Evolutionary conservation across 2,888 invertebrate species (phyloP).

Genomic region (Lasioglossum morio): DNA sequence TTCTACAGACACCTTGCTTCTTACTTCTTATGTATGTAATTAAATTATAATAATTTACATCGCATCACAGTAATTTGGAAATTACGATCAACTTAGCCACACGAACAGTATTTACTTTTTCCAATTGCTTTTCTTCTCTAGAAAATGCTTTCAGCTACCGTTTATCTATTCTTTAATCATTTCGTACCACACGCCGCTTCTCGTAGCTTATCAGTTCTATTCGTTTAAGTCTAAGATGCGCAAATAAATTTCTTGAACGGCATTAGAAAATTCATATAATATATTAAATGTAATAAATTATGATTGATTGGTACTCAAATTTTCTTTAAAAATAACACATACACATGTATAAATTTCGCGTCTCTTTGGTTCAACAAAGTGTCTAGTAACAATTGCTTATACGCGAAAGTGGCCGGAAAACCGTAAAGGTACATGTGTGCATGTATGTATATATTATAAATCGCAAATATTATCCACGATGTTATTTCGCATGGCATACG

Average conservation of each 20-base stretch:
- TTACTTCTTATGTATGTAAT: constrained; percentile 1
- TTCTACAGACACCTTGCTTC: constrained; percentile 15
- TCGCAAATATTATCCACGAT: neutral
- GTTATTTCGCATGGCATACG: neutral
- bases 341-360: neutral
- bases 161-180: neutral
- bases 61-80: neutral
- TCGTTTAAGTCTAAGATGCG: neutral
- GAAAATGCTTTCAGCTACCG: neutral
- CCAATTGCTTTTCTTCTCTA: constrained; percentile 6
- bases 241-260: neutral
- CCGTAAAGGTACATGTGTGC: neutral
- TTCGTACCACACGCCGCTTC: neutral
- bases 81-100: neutral
- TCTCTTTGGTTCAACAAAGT: constrained; percentile 1
- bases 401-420: neutral
- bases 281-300: neutral
- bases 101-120: constrained; percentile 4
- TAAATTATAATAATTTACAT: constrained; percentile 18
- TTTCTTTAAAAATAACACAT: constrained; percentile 1
- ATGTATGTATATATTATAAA: constrained; percentile 1
- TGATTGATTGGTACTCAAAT: neutral
- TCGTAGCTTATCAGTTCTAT: neutral
- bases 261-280: neutral
- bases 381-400: neutral